phyloP scores from a whole-genome alignment of 2,113 vertebrate species.

The Ictalurus furcatus region DNA sequence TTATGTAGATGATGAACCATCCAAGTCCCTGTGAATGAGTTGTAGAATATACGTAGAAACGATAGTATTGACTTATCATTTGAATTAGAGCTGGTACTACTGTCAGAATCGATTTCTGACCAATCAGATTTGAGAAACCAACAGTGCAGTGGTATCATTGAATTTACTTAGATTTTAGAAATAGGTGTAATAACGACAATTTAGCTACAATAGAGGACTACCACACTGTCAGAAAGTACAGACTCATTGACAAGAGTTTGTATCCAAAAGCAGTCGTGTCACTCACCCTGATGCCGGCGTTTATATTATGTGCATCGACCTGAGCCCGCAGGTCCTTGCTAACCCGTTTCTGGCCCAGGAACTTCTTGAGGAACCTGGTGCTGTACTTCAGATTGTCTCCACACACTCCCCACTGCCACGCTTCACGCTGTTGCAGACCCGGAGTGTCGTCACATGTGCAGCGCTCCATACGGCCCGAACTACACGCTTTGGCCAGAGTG shows the following conservation, averaged over 20 bases:
- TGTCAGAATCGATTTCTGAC: not conserved
- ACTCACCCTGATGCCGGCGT: slow-evolving; percentile 91
- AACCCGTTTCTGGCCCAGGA: slow-evolving; percentile 89
- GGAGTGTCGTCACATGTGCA: slow-evolving; percentile 97
- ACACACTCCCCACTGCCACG: slow-evolving; percentile 98
- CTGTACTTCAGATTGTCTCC: slow-evolving; percentile 98
- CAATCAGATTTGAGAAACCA: not conserved
- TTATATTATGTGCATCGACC: slow-evolving; percentile 92
- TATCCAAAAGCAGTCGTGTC: not conserved
- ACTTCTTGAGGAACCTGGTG: slow-evolving; percentile 94
- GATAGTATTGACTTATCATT: not conserved
- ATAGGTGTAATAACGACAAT: not conserved
- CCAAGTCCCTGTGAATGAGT: not conserved
- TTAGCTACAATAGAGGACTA: too few relatives aligned
- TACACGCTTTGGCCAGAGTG: slow-evolving; percentile 91
- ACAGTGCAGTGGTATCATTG: not conserved
- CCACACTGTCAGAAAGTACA: not conserved
- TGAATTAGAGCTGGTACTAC: not conserved
- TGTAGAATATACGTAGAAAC: not conserved
- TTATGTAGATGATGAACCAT: not conserved
- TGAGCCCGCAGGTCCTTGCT: slow-evolving; percentile 93
- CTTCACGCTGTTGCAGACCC: slow-evolving; percentile 90
- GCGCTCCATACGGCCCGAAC: slow-evolving; percentile 95
- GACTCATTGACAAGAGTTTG: not conserved
- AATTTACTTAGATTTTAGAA: not conserved